phyloP scores from a whole-genome alignment of 2,888 invertebrate genomes.

The Acholoe squamosa region DNA sequence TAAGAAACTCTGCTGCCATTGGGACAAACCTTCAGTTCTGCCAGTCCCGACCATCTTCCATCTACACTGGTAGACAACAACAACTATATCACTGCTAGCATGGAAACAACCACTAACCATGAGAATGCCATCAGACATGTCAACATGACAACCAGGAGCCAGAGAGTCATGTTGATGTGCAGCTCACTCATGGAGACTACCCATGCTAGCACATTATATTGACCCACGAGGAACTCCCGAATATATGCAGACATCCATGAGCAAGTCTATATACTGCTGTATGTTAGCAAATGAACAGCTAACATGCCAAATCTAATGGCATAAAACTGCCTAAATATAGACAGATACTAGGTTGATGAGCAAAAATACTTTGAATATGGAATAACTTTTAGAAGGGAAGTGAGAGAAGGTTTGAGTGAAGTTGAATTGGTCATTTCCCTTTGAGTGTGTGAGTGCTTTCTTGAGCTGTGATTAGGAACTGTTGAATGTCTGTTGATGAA shows the following conservation, averaged over 20 bases:
- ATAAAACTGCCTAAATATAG: background rate
- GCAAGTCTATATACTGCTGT: background rate
- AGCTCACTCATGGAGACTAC: background rate
- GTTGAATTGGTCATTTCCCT: too few relatives aligned
- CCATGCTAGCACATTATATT: too few relatives aligned
- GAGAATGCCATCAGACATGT: background rate
- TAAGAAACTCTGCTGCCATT: background rate
- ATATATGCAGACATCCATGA: background rate
- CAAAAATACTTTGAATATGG: background rate
- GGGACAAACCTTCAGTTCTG: too few relatives aligned
- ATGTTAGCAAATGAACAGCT: constrained; percentile 11
- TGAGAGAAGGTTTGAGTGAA: too few relatives aligned
- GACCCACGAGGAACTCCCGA: background rate
- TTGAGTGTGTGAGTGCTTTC: background rate
- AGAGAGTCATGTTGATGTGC: background rate
- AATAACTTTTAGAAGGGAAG: background rate
- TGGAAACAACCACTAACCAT: too few relatives aligned
- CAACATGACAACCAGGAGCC: background rate
- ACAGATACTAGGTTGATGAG: background rate
- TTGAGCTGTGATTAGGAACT: background rate
- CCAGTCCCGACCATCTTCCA: too few relatives aligned
- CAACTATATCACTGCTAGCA: too few relatives aligned
- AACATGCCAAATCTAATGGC: background rate
- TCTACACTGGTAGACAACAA: too few relatives aligned
- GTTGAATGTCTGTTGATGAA: background rate